These are phyloP conservation scores for Sarcophaga rosellei DNA, from an alignment of 2,888 invertebrate species.

Conservation along the genomic window DNA sequence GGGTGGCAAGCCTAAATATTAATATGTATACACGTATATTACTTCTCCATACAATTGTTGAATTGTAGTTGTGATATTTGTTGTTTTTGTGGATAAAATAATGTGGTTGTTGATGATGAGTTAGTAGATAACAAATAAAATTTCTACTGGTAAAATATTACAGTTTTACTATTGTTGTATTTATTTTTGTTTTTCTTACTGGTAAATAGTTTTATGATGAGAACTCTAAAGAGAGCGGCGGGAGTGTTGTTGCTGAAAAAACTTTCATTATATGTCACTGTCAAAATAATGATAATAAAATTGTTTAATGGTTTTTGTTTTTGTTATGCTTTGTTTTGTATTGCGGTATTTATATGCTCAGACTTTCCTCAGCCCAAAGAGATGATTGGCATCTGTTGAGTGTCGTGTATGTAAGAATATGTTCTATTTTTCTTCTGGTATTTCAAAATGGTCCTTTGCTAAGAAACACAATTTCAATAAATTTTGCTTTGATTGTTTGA, in stretches of 20 bases:
- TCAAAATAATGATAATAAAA: constrained; percentile 68
- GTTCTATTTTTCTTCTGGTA: not conserved
- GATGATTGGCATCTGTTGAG: not conserved
- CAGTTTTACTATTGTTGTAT: constrained; percentile 9
- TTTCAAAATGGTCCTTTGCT: not conserved
- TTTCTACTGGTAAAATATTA: constrained; percentile 36
- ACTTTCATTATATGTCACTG: constrained; percentile 67
- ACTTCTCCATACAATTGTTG: constrained; percentile 10
- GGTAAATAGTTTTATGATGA: constrained; percentile 52
- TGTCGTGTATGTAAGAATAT: constrained; percentile 35
- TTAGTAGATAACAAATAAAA: constrained; percentile 54
- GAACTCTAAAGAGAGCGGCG: constrained; percentile 6
- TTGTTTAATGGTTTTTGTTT: constrained; percentile 53
- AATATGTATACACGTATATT: too few relatives aligned
- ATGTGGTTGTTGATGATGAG: constrained; percentile 64
- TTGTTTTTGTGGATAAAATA: constrained; percentile 56
- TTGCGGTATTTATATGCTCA: constrained; percentile 53
- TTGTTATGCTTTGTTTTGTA: not conserved
- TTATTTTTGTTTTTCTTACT: constrained; percentile 39
- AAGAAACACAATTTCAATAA: too few relatives aligned
- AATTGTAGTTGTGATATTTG: constrained; percentile 54
- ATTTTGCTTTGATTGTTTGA: too few relatives aligned
- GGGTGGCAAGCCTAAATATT: too few relatives aligned
- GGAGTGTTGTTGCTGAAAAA: constrained; percentile 29
- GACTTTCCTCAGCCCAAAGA: constrained; percentile 37